Conservation (phyloP, 2,113 vertebrate genomes). For the Mesoclemmys tuberculata region DNA sequence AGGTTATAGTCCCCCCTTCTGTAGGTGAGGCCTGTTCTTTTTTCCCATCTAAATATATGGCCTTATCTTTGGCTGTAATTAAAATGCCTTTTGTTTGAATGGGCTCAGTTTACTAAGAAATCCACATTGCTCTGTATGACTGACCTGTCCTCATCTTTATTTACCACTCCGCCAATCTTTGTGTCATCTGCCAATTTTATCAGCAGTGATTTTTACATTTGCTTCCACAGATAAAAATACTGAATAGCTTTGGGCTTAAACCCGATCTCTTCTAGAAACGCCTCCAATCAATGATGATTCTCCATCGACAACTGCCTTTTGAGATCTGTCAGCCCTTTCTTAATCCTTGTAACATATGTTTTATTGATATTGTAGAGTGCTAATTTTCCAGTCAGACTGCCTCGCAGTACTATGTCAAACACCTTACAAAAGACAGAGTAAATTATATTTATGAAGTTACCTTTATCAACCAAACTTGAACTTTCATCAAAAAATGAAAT, state of each 20-base stretch:
- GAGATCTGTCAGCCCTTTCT: background rate
- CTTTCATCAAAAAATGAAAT: background rate
- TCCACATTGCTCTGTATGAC: background rate
- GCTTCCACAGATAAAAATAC: conserved; percentile 26
- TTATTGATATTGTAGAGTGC: background rate
- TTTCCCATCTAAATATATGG: background rate
- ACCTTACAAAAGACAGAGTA: background rate
- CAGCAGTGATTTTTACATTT: background rate
- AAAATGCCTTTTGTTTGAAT: background rate
- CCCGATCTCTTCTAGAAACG: background rate
- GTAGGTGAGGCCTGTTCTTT: background rate
- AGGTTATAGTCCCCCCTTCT: background rate
- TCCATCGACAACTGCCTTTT: background rate
- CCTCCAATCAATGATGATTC: background rate
- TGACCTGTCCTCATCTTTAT: accelerated
- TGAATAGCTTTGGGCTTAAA: conserved; percentile 27
- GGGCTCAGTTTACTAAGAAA: background rate
- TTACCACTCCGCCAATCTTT: conserved; percentile 20
- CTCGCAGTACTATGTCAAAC: background rate
- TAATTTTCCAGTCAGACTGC: background rate
- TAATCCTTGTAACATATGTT: background rate
- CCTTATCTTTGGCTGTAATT: background rate
- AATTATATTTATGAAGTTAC: background rate
- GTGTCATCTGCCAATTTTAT: background rate
- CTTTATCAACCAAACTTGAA: background rate